A percentile compares a stretch with the other conserved stretches of the same genome.
Conservation (phyloP, 2,797 vertebrate genomes). For the Antennarius maculatus region DNA sequence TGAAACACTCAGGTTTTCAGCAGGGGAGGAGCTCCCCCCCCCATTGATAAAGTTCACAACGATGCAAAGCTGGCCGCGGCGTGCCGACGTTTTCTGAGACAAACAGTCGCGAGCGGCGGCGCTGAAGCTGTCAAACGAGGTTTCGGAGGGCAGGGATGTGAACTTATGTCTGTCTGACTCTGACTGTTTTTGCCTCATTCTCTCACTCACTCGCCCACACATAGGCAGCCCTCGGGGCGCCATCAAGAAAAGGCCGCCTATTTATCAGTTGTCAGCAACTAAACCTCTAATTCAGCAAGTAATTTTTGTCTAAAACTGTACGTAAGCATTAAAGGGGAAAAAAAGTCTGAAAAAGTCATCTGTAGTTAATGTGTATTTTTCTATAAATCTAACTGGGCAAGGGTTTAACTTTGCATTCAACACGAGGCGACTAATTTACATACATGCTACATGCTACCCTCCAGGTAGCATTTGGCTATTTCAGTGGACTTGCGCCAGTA, state of each 20-base stretch:
- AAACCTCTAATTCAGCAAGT: constrained; percentile 81
- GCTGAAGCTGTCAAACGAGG: constrained; percentile 74
- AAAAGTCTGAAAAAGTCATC: constrained; percentile 44
- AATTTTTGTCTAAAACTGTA: constrained; percentile 54
- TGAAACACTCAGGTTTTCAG: constrained; percentile 69
- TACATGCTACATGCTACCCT: constrained; percentile 54
- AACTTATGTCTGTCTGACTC: constrained; percentile 37
- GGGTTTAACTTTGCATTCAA: constrained; percentile 68
- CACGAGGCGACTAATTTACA: constrained; percentile 68
- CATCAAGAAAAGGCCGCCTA: constrained; percentile 75
- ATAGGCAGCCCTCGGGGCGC: constrained; percentile 73
- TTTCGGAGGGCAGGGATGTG: constrained; percentile 63
- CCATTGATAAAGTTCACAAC: constrained; percentile 73
- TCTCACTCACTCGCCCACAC: constrained; percentile 35
- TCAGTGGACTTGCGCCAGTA: constrained; percentile 53
- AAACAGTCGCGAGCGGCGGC: constrained; percentile 71
- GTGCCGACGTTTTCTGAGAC: constrained; percentile 54
- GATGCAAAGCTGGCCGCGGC: constrained; percentile 65
- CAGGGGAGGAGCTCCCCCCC: constrained; percentile 23
- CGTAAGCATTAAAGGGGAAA: constrained; percentile 51
- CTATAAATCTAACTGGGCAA: constrained; percentile 32
- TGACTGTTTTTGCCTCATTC: constrained; percentile 32
- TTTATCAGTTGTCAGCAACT: constrained; percentile 84
- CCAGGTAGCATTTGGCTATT: constrained; percentile 58
- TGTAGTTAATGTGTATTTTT: constrained; percentile 69